Conservation (phyloP, 37 sponge, comb jelly and placozoan species). For the Spongilla lacustris region DNA sequence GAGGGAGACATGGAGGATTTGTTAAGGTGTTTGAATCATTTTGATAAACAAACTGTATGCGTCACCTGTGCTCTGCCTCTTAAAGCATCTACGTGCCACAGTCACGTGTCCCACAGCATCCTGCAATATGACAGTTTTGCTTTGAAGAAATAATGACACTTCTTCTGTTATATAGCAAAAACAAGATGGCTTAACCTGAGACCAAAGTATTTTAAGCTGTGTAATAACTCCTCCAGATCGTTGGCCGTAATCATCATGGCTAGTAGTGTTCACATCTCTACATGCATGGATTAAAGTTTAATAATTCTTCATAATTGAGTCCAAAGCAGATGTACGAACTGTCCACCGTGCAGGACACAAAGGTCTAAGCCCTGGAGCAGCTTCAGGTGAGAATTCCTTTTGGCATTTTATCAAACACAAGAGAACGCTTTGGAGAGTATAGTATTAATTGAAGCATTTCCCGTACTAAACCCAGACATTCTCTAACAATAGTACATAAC, state of each 20-base stretch:
- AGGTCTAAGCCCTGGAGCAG: conserved; percentile 11
- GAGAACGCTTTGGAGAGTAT: conserved; percentile 47
- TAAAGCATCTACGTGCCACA: too few species aligned
- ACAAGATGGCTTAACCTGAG: conserved; percentile 41
- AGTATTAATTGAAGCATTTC: conserved; percentile 42
- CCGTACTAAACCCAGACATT: conserved; percentile 47
- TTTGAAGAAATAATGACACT: conserved; percentile 40
- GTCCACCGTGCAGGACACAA: conserved; percentile 72
- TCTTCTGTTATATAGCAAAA: conserved; percentile 42
- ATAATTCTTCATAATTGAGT: conserved; percentile 45
- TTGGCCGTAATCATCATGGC: conserved; percentile 27
- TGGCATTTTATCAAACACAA: conserved; percentile 27
- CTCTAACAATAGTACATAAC: conserved; percentile 14
- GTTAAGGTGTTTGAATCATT: conserved; percentile 27
- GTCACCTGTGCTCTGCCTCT: too few species aligned
- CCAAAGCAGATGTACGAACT: conserved; percentile 49
- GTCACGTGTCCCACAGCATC: not conserved
- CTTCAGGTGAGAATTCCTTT: conserved; percentile 24
- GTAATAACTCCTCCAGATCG: too few species aligned
- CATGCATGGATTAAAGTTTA: not conserved
- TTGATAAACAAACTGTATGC: too few species aligned
- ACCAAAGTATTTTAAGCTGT: conserved; percentile 31
- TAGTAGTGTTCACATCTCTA: not conserved
- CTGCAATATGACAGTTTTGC: conserved; percentile 17
- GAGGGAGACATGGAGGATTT: conserved; percentile 32